Evolutionary conservation across 37 sponge, comb jelly and placozoan species (phyloP).

Genomic region (Hexactinellida sp.): DNA sequence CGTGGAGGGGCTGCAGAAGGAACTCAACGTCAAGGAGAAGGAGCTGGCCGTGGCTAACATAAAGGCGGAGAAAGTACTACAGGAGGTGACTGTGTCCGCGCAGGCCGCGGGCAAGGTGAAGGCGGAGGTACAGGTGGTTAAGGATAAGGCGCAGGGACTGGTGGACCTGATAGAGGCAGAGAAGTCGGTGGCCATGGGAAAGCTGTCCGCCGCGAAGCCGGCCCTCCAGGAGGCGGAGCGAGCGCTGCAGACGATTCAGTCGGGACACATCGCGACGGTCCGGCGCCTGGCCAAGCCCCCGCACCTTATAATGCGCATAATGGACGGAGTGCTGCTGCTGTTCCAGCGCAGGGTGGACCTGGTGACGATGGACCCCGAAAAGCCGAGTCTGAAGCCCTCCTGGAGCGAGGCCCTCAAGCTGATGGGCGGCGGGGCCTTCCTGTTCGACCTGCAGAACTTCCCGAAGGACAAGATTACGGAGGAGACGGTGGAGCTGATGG

Average conservation of each 20-base stretch:
- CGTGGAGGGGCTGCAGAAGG: conserved; percentile 67
- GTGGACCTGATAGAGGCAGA: conserved; percentile 83
- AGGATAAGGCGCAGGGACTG: conserved; percentile 94
- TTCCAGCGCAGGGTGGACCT: conserved; percentile 51
- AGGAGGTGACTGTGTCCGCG: conserved; percentile 88
- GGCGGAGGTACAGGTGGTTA: conserved; percentile 90
- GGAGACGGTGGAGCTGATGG: conserved; percentile 89
- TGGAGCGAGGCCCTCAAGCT: conserved; percentile 95
- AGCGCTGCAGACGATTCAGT: conserved; percentile 94
- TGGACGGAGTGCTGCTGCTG: conserved; percentile 94
- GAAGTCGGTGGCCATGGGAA: conserved; percentile 77
- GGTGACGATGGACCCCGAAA: conserved; percentile 54
- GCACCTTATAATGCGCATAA: conserved; percentile 99
- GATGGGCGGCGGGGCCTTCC: conserved; percentile 84
- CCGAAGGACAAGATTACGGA: conserved; percentile 94
- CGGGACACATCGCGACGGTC: conserved; percentile 91
- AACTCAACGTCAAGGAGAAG: conserved; percentile 88
- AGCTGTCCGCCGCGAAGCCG: conserved; percentile 81
- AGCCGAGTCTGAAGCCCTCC: conserved; percentile 68
- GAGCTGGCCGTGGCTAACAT: conserved; percentile 73
- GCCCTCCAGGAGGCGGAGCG: conserved; percentile 92
- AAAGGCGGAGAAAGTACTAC: conserved; percentile 85
- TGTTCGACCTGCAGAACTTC: conserved; percentile 70
- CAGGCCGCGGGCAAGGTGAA: conserved; percentile 98
- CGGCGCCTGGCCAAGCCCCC: conserved; percentile 94